Evolutionary conservation across 2,888 invertebrate species (phyloP).

Genomic region (Seira musarum): DNA sequence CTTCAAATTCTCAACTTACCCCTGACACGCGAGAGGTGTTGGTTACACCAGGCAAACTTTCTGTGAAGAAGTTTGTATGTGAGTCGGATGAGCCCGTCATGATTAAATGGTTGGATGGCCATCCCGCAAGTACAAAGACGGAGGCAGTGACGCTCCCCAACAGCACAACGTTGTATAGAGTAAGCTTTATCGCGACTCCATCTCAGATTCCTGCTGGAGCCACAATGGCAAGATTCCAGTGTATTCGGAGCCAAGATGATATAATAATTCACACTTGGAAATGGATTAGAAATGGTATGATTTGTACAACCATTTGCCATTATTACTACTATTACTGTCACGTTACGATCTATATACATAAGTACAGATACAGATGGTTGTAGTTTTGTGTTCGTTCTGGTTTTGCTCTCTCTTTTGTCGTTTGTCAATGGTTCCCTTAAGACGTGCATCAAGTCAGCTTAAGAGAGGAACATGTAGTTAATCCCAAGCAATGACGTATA

Average conservation of each 20-base stretch:
- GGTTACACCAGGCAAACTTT: constrained; percentile 5
- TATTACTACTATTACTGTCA: too few species aligned
- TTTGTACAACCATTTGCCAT: constrained; percentile 9
- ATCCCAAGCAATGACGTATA: background rate
- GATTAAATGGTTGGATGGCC: constrained; percentile 31
- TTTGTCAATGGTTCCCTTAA: background rate
- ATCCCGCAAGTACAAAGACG: background rate
- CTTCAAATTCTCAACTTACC: constrained; percentile 32
- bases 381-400: too few species aligned
- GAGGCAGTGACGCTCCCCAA: background rate
- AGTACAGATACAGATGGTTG: too few species aligned
- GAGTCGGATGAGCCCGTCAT: constrained; percentile 25
- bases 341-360: too few species aligned
- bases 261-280: constrained; percentile 42
- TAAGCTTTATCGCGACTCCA: constrained; percentile 33
- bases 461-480: background rate
- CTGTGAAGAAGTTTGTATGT: constrained; percentile 32
- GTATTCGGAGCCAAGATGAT: constrained; percentile 24
- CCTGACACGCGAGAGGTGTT: constrained; percentile 2
- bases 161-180: constrained; percentile 6
- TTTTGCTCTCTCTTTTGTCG: too few species aligned
- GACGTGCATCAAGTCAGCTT: constrained; percentile 7
- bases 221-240: constrained; percentile 34
- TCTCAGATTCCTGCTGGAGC: background rate
- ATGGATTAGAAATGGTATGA: constrained; percentile 31